Evolutionary conservation across 2,113 vertebrate species (phyloP).

Genomic region (Excalfactoria chinensis): DNA sequence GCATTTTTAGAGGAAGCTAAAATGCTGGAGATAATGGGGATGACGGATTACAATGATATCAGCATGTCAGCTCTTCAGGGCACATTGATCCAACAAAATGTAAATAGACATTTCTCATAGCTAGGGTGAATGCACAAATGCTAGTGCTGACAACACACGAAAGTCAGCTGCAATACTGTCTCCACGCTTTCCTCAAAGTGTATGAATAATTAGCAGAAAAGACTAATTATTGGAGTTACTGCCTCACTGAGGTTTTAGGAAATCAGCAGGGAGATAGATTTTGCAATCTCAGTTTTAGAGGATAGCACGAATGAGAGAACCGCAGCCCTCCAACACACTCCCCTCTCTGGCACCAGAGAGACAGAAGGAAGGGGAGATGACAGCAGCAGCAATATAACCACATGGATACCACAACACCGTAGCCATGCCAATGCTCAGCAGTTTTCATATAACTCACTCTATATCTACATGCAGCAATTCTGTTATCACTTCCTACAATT

Average conservation of each 20-base stretch:
- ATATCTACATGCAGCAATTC: neutral
- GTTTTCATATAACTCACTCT: neutral
- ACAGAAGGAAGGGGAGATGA: neutral
- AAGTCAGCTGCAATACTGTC: rapidly evolving
- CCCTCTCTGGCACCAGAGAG: neutral
- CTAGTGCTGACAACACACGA: neutral
- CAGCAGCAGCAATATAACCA: neutral
- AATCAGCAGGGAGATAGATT: neutral
- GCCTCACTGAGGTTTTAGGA: neutral
- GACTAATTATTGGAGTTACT: neutral
- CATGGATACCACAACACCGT: neutral
- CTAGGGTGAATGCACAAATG: neutral
- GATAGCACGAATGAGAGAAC: neutral
- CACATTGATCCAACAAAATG: slow-evolving; percentile 34
- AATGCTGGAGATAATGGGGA: neutral
- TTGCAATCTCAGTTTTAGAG: neutral
- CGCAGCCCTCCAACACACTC: rapidly evolving
- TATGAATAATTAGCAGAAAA: neutral
- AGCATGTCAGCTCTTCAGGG: neutral
- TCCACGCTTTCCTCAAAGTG: neutral
- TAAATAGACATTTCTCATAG: slow-evolving; percentile 54
- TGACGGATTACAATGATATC: slow-evolving; percentile 32
- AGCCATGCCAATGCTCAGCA: neutral
- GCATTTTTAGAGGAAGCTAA: neutral
- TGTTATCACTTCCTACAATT: neutral